Conservation (phyloP, 2,113 vertebrate genomes). For the Lepisosteus oculatus region DNA sequence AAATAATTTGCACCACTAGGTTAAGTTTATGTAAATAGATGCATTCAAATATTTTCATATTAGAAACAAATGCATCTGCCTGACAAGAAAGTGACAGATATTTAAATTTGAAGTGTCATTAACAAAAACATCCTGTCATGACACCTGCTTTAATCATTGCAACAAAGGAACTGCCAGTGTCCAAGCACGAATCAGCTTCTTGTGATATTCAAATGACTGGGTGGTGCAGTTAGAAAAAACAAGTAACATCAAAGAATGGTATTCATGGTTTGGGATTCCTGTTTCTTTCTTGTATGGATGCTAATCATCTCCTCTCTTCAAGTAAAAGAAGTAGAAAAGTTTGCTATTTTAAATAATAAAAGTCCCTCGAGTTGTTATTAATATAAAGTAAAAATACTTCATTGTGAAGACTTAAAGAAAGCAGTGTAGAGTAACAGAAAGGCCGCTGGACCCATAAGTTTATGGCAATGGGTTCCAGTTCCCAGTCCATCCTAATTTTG, state of each 20-base stretch:
- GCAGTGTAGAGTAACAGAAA: too few species aligned
- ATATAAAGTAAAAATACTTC: background rate
- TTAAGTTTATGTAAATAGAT: constrained; percentile 73
- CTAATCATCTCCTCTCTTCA: background rate
- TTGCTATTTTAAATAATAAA: background rate
- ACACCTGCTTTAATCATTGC: constrained; percentile 74
- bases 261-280: constrained; percentile 20
- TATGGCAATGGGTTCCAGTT: too few species aligned
- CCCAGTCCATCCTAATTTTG: too few species aligned
- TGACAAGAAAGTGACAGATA: constrained; percentile 66
- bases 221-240: constrained; percentile 59
- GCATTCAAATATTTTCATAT: constrained; percentile 49
- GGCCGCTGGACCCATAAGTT: too few species aligned
- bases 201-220: constrained; percentile 75
- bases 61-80: constrained; percentile 58
- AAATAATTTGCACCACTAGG: constrained; percentile 66
- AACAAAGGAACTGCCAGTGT: constrained; percentile 70
- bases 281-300: constrained; percentile 2
- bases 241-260: constrained; percentile 72
- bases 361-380: background rate
- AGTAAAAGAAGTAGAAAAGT: background rate
- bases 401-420: background rate
- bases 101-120: constrained; percentile 72
- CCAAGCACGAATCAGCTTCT: constrained; percentile 56
- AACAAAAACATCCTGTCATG: constrained; percentile 65